Percentiles rank a stretch among this genome's conserved stretches.
Evolutionary conservation across 1,140 invertebrate species (phyloP).

Genomic region (Thereuonema tuberculata): DNA sequence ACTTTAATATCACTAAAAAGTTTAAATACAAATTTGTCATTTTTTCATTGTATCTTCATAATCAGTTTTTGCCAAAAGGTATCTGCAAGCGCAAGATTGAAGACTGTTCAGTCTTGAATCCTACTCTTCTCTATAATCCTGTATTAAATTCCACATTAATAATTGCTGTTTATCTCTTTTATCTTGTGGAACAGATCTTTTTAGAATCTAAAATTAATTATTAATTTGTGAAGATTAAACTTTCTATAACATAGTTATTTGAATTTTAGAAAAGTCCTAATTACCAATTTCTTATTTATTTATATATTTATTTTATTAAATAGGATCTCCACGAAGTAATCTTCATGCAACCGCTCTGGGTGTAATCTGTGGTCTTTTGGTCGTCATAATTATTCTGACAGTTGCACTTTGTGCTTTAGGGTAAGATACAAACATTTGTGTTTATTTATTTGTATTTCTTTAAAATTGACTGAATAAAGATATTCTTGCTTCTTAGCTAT

Average conservation of each 20-base stretch:
- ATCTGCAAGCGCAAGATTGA: no score
- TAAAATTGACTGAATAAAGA: no score
- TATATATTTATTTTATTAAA: conserved; percentile 18
- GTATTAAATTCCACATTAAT: background rate
- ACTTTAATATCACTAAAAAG: no score
- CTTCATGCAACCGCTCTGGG: conserved; percentile 19
- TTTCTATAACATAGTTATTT: background rate
- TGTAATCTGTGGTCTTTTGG: conserved; percentile 44
- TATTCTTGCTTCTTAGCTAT: no score
- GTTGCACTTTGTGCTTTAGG: conserved; percentile 35
- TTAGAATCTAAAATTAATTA: no score
- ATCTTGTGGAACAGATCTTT: no score
- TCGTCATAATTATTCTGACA: conserved; percentile 48
- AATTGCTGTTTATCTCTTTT: conserved; percentile 41
- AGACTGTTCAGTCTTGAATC: no score
- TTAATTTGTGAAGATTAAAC: conserved; percentile 34
- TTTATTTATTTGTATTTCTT: no score
- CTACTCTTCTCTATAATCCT: no score
- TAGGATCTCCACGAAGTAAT: background rate
- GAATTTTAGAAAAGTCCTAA: background rate
- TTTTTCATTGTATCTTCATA: no score
- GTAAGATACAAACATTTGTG: conserved; percentile 11
- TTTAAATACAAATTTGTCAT: no score
- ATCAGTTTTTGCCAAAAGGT: no score
- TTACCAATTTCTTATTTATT: background rate